These are phyloP conservation scores for Oncorhynchus nerka DNA, from an alignment of 2,113 vertebrate species.

Conservation along the genomic window DNA sequence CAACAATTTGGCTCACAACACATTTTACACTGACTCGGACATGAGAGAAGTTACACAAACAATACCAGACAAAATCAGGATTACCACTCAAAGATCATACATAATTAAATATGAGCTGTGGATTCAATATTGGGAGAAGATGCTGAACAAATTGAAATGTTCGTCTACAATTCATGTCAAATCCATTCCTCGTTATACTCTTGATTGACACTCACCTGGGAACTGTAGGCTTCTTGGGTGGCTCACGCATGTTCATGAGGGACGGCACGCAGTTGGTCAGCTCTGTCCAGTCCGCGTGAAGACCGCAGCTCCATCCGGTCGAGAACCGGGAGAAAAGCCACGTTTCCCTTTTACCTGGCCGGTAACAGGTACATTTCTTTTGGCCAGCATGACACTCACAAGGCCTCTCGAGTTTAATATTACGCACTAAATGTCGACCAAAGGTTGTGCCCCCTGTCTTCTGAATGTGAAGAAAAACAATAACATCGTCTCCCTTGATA, in stretches of 20 bases:
- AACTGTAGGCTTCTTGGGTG: conserved; percentile 63
- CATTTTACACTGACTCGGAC: background rate
- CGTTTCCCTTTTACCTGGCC: conserved; percentile 91
- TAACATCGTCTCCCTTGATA: conserved; percentile 91
- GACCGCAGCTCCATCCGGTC: conserved; percentile 85
- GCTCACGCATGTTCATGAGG: conserved; percentile 80
- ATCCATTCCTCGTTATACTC: background rate
- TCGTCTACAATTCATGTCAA: background rate
- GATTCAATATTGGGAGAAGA: background rate
- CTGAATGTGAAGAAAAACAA: conserved; percentile 83
- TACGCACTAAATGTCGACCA: conserved; percentile 88
- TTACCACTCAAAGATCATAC: background rate
- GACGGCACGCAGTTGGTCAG: conserved; percentile 85
- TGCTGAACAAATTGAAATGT: background rate
- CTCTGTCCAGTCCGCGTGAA: conserved; percentile 85
- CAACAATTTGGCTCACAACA: background rate
- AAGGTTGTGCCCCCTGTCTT: conserved; percentile 89
- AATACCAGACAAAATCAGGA: background rate
- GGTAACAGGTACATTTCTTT: conserved; percentile 95
- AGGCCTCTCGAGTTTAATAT: conserved; percentile 94
- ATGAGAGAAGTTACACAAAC: background rate
- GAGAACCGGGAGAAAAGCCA: conserved; percentile 90
- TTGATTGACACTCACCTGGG: conserved; percentile 76
- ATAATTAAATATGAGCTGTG: background rate
- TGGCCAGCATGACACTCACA: conserved; percentile 93